These are phyloP conservation scores for Drosophila asahinai DNA, from an alignment of 1,140 invertebrate genomes.

Conservation along the genomic window DNA sequence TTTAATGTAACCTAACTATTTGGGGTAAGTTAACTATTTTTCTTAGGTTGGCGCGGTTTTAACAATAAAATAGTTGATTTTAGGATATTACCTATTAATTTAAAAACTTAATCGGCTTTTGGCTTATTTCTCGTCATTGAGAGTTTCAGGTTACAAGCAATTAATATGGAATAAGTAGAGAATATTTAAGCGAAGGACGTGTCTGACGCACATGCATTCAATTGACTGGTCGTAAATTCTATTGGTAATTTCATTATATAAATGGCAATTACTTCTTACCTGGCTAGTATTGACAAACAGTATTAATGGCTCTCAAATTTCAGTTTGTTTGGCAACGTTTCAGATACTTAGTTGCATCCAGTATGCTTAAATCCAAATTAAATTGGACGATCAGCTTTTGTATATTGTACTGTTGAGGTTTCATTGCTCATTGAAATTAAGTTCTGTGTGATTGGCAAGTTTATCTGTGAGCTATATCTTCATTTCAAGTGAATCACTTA, in stretches of 20 bases:
- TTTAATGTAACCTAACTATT: too few species aligned
- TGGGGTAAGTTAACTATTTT: too few species aligned
- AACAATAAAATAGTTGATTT: too few species aligned
- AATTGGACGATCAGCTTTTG: background rate
- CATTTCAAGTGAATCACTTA: background rate
- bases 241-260: background rate
- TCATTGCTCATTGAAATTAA: slow-evolving; percentile 48
- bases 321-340: slow-evolving; percentile 45
- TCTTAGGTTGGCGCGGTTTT: too few species aligned
- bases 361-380: background rate
- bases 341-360: slow-evolving; percentile 16
- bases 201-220: background rate
- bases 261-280: background rate
- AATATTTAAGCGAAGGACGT: background rate
- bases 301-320: slow-evolving; percentile 41
- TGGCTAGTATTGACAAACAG: slow-evolving; percentile 41
- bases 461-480: background rate
- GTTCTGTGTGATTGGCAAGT: background rate
- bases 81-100: slow-evolving; percentile 13
- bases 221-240: slow-evolving; percentile 5
- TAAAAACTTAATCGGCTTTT: background rate
- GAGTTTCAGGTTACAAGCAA: background rate
- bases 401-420: slow-evolving; percentile 20
- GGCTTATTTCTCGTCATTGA: background rate
- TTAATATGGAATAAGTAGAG: background rate